Conservation (phyloP, 2,797 vertebrate genomes). For the Mormyrops attenuatus region DNA sequence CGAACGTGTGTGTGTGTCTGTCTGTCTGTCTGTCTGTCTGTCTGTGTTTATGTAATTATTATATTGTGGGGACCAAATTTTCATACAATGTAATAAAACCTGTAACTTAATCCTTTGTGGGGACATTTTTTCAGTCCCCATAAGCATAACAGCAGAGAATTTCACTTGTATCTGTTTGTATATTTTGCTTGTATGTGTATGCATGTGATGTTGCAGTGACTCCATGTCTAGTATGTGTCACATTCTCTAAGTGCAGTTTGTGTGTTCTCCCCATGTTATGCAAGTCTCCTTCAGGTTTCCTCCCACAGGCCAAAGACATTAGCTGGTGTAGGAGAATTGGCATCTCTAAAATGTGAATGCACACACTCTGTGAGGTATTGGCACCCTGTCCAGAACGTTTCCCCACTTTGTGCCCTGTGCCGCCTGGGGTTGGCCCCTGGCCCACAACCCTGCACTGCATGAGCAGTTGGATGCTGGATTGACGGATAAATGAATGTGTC, state of each 20-base stretch:
- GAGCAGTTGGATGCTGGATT: background rate
- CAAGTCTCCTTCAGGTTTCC: constrained; percentile 23
- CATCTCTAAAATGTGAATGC: background rate
- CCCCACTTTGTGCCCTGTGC: background rate
- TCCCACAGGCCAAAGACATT: background rate
- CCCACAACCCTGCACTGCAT: background rate
- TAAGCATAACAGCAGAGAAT: background rate
- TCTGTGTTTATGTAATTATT: background rate
- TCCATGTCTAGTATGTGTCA: background rate
- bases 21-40: background rate
- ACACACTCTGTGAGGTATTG: background rate
- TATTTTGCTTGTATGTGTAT: background rate
- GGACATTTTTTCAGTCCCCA: too few species aligned
- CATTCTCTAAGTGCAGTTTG: background rate
- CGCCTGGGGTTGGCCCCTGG: background rate
- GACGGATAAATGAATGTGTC: background rate
- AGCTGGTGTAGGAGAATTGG: background rate
- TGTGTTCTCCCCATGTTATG: constrained; percentile 15
- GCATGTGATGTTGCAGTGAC: background rate
- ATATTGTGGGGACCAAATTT: background rate
- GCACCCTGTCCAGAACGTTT: background rate
- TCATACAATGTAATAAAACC: too few species aligned
- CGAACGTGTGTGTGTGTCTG: background rate
- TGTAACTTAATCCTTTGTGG: too few species aligned
- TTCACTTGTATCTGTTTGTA: background rate